Evolutionary conservation across 2,113 vertebrate genomes (phyloP), one percentile per base, ranked within the genome.

Genomic region (Holacanthus passer): DNA sequence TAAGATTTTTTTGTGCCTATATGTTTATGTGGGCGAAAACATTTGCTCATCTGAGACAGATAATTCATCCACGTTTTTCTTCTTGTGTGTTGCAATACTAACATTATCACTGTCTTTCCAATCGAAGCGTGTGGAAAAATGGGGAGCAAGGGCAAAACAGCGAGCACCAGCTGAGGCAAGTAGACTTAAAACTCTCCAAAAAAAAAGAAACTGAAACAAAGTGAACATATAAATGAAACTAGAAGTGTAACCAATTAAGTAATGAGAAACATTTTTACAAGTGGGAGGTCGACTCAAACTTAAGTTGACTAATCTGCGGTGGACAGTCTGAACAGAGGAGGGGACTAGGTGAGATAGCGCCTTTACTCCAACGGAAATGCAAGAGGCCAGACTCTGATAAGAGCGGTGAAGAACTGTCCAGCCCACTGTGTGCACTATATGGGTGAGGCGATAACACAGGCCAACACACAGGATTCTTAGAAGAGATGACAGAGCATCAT

Each of bases 301-400:
- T 14, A 35, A 41, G 55, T 53, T 39, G 17, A 56, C 62, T 92
- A 93, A 94, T 94, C 91, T 91, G 72, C 29, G 35, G 58, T 62
- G 50, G 60, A 75, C 87, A 87, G 71, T 50, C 73, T 2, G 24
- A 76, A 58, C 81, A 87, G 77, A 48, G 29, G 24, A 59, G 29
- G 35, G 8, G 17, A 63, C 64, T 64, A 29, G 53, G 31, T 65
- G 20, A 87, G 93, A 94, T 92, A 93, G 48, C 12, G 35, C 71
- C 74, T 64, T 66, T 47, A 55, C 50, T 48, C 79, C 58, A 94
- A 94, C 91, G 35, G 89, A 89, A 82, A 87, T 60, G 70, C 87
- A 88, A 63, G 77, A 77, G 83, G 77, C 14, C 77, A 74, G 73
- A 59, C 68, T 63, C 58, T 85, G 91, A 94, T 94, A 93, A 94